Evolutionary conservation across 2,888 invertebrate genomes (phyloP), one percentile per base, ranked within the genome.

Genomic region (Ptychoptera albimana): DNA sequence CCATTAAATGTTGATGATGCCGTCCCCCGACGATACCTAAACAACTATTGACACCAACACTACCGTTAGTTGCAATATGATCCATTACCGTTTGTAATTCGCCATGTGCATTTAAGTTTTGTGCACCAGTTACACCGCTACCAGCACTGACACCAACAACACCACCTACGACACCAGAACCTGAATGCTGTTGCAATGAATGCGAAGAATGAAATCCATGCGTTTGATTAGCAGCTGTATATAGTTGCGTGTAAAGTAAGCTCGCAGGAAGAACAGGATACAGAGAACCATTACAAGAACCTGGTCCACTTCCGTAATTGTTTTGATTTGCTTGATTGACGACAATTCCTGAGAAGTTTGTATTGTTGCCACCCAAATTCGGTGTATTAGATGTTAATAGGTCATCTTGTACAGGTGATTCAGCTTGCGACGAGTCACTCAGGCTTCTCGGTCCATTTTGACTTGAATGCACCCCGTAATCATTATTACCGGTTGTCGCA

Each of bases 191-290:
- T 10, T 77, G 72, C 51, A 77, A 70, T 10, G 77, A 72, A 58
- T 80, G 79, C 40, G 79, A 66, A 57, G 80, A 80, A 57, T 76
- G 76, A 56, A 81, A 80, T 55, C 79, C 77, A 53, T 81, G 81
- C 14, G 74, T 73, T 57, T 81, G 81, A 56, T 81, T 82, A 37
- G 82, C 82, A 1, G 82, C 82, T 4, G 84, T 82, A 54, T 86
- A 86, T 14, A 86, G 63, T 58, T 87, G 87, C 8, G 86, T 86
- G 64, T 87, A 88, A 3, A 88, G 68, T 50, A 87, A 67, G 54
- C 86, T 86, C 2, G 81, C 81, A 2, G 87, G 87, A 32, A 87
- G 65, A 5, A 86, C 86, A 1, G 82, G 83, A 55, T 82, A 82
- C 1, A 81, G 60, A 0, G 81, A 80, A 52, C 80, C 79, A 60